phyloP scores from a whole-genome alignment of 2,888 invertebrate species.

The Acanthosepion pharaonis region DNA sequence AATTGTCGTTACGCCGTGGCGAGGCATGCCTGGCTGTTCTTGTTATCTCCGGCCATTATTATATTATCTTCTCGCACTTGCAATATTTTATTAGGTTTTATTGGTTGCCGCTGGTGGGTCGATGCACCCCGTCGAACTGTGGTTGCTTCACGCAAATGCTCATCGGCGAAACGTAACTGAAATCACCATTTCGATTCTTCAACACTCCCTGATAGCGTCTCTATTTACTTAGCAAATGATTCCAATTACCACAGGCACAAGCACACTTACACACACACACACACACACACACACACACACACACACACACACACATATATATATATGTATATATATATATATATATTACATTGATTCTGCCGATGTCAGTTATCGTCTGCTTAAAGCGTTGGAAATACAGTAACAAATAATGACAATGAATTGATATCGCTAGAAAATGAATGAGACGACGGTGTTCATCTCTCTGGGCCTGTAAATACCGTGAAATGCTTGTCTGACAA shows the following conservation, averaged over 20 bases:
- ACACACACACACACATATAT: too few relatives aligned
- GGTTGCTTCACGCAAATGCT: neutral
- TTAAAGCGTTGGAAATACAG: neutral
- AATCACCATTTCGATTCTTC: neutral
- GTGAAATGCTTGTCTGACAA: neutral
- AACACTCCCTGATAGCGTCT: neutral
- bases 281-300: too few relatives aligned
- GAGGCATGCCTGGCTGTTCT: neutral
- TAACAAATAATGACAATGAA: neutral
- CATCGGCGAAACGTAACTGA: neutral
- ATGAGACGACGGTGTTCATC: neutral
- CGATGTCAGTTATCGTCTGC: neutral
- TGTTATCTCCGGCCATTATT: neutral
- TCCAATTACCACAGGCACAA: neutral
- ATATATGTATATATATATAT: too few relatives aligned
- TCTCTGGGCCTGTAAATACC: neutral
- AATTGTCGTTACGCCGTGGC: neutral
- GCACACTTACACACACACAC: too few relatives aligned
- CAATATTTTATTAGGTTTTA: neutral
- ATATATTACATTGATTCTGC: neutral
- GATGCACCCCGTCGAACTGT: slow-evolving; percentile 15
- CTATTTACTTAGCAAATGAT: neutral
- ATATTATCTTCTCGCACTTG: neutral
- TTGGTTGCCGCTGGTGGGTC: neutral
- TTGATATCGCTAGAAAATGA: neutral